Evolutionary conservation across 1,140 invertebrate genomes (phyloP), one percentile per base, ranked within the genome.

Genomic region (Tetragnatha versicolor): DNA sequence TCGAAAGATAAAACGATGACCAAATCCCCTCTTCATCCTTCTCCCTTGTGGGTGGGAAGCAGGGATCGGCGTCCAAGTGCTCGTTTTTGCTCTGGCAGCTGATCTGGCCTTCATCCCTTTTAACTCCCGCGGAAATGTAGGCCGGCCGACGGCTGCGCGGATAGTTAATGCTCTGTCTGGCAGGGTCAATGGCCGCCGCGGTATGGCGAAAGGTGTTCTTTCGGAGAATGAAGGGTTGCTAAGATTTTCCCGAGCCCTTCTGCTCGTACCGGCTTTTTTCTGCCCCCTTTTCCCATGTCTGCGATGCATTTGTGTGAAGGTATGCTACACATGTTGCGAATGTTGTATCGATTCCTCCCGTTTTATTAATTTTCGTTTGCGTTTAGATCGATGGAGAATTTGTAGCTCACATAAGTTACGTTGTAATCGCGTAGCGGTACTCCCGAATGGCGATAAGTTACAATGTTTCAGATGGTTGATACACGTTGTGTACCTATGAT

Each of bases 151-250:
- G 69, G 58, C 73, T 77, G 73, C 73, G 60, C 73, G 45, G 51
- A 35, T 51, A 51, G 45, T 77, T 61, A 65, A 77, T 66, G 73
- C 60, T 53, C 73, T 77, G 73, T 77, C 73, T 77, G 73, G 73
- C 33, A 22, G 45, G 73, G 73, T 77, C 60, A 77, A 39, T 77
- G 73, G 22, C 73, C 73, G 60, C 60, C 35, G n/a, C 61, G 73
- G 73, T 65, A 77, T 77, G 73, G 66, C 45, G 60, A 77, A 77
- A 77, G 72, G 72, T 75, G 72, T 63, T 73, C 55, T 31, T 37
- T 70, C 65, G 20, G 69, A 45, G 69, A 45, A 45, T 29, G 72
- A 75, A 75, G 72, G 72, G 72, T 75, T 75, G 72, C 60, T 75
- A 7, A 5, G 4, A 29, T 9, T 10, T 63, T 3, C 0, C 35